phyloP scores from a whole-genome alignment of 2,113 vertebrate species.

The Syrmaticus mikado region DNA sequence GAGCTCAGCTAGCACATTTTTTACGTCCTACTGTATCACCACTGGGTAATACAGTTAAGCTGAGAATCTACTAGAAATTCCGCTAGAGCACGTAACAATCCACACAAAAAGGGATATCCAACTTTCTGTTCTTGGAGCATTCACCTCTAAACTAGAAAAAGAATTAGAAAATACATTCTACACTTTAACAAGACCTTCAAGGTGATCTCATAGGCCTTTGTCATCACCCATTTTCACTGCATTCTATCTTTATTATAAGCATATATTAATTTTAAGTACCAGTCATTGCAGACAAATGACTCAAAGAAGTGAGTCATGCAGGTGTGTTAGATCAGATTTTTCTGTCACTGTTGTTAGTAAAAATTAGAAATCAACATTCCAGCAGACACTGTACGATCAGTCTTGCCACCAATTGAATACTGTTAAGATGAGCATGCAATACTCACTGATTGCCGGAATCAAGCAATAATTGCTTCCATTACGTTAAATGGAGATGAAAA shows the following conservation, averaged over 20 bases:
- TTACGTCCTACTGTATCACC: conserved; percentile 21
- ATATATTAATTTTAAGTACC: neutral
- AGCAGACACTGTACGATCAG: neutral
- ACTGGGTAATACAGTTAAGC: neutral
- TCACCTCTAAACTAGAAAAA: conserved; percentile 2
- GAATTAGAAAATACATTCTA: conserved; percentile 3
- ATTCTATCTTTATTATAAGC: neutral
- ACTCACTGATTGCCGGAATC: neutral
- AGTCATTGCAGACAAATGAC: neutral
- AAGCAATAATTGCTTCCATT: neutral
- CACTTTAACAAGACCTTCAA: neutral
- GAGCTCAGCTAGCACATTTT: neutral
- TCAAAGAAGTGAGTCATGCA: neutral
- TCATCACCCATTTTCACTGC: neutral
- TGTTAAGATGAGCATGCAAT: neutral
- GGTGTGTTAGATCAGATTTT: neutral
- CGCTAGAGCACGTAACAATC: neutral
- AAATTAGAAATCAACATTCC: neutral
- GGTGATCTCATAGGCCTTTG: conserved; percentile 8
- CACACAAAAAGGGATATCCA: neutral
- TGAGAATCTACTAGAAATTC: conserved; percentile 24
- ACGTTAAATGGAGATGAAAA: conserved; percentile 6
- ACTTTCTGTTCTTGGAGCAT: neutral
- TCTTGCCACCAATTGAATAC: neutral
- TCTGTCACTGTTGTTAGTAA: neutral